Percentiles rank a stretch among this genome's conserved stretches.
These are phyloP conservation scores for Campoletis raptor DNA, from an alignment of 2,888 invertebrate genomes.

Conservation along the genomic window DNA sequence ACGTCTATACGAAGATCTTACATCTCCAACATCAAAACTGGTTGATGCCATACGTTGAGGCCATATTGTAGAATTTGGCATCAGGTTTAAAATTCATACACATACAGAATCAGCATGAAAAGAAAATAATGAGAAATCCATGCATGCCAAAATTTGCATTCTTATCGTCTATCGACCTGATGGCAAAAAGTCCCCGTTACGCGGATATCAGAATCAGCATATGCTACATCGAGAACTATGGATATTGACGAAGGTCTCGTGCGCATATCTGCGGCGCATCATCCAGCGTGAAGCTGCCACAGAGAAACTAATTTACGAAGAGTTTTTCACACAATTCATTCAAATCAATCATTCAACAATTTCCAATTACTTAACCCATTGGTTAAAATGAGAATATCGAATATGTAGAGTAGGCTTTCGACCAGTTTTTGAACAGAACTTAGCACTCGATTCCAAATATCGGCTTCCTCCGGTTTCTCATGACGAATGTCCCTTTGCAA, in stretches of 20 bases:
- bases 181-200: conserved; percentile 60
- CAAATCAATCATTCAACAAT: background rate
- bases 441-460: background rate
- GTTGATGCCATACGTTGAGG: conserved; percentile 37
- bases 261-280: background rate
- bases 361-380: background rate
- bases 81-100: conserved; percentile 18
- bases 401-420: background rate
- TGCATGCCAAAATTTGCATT: conserved; percentile 68
- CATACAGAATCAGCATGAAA: conserved; percentile 27
- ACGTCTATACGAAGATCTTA: conserved; percentile 37
- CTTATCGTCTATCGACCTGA: conserved; percentile 66
- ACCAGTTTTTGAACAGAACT: background rate
- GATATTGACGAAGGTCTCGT: background rate
- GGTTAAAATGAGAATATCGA: background rate
- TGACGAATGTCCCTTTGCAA: background rate
- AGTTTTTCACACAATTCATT: background rate
- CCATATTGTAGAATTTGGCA: conserved; percentile 25
- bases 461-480: background rate
- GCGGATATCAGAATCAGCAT: conserved; percentile 28
- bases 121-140: conserved; percentile 54
- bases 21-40: background rate
- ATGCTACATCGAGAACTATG: conserved; percentile 25
- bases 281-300: background rate
- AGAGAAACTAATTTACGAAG: background rate